Percentiles rank a stretch among this genome's conserved stretches.
These are phyloP conservation scores for Leistus spinibarbis DNA, from an alignment of 2,888 invertebrate species.

Conservation along the genomic window DNA sequence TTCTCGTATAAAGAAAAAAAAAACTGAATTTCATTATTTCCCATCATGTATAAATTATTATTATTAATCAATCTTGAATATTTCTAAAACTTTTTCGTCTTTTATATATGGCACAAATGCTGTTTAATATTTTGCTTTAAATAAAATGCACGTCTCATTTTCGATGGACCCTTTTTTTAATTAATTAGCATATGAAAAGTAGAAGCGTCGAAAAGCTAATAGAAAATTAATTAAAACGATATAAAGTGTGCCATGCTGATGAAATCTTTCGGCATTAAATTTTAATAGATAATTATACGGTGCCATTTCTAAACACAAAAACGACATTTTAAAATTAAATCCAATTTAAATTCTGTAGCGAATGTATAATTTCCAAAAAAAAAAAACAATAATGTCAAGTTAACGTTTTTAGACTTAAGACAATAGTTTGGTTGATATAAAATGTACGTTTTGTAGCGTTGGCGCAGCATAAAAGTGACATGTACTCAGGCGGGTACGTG, in stretches of 20 bases:
- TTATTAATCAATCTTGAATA: neutral
- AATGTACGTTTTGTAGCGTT: too few species aligned
- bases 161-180: constrained; percentile 1
- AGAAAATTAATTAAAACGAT: constrained; percentile 18
- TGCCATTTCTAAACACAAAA: constrained; percentile 18
- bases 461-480: neutral
- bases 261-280: constrained; percentile 21
- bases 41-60: too few species aligned
- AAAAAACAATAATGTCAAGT: neutral
- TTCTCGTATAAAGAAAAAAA: too few species aligned
- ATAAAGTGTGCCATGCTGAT: neutral
- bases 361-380: neutral
- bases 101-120: neutral
- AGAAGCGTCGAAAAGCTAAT: constrained; percentile 18
- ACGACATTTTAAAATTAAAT: constrained; percentile 30
- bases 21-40: too few species aligned
- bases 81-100: neutral
- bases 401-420: neutral
- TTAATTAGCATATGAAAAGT: constrained; percentile 13
- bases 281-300: constrained; percentile 26
- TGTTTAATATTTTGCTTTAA: neutral
- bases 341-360: constrained; percentile 23
- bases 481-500: neutral
- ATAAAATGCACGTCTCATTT: neutral
- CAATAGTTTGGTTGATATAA: neutral